Evolutionary conservation across 2,797 vertebrate genomes (phyloP).

Genomic region (Hirundo rustica): DNA sequence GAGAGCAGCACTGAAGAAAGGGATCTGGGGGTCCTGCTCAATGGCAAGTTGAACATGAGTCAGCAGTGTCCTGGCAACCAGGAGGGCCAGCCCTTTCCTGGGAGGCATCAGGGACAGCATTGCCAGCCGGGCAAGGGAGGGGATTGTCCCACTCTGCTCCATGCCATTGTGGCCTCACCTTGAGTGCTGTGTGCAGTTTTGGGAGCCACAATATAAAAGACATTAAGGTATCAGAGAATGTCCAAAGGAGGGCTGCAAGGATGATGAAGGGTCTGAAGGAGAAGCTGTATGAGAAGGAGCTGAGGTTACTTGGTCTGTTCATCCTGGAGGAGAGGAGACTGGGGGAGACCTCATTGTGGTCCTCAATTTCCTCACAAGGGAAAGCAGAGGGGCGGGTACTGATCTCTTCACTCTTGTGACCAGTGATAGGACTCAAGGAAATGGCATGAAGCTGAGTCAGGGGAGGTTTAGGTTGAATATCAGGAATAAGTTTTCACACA

Average conservation of each 20-base stretch:
- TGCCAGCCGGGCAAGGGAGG: accelerated
- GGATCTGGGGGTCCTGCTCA: accelerated
- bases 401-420: background rate
- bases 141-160: background rate
- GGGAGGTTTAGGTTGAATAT: background rate
- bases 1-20: background rate
- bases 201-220: background rate
- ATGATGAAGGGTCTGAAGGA: background rate
- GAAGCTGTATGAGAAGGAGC: background rate
- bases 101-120: background rate
- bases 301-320: background rate
- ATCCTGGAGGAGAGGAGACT: background rate
- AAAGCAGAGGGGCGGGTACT: background rate
- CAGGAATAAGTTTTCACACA: background rate
- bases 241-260: background rate
- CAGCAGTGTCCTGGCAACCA: background rate
- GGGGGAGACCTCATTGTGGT: background rate
- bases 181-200: background rate
- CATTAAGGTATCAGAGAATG: background rate
- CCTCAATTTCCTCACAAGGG: accelerated
- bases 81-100: accelerated
- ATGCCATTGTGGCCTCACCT: too few species aligned
- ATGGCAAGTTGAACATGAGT: accelerated
- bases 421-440: background rate
- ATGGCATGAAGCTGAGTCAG: background rate